phyloP scores from a whole-genome alignment of 2,888 invertebrate species.

The Meteorus cinctellus region DNA sequence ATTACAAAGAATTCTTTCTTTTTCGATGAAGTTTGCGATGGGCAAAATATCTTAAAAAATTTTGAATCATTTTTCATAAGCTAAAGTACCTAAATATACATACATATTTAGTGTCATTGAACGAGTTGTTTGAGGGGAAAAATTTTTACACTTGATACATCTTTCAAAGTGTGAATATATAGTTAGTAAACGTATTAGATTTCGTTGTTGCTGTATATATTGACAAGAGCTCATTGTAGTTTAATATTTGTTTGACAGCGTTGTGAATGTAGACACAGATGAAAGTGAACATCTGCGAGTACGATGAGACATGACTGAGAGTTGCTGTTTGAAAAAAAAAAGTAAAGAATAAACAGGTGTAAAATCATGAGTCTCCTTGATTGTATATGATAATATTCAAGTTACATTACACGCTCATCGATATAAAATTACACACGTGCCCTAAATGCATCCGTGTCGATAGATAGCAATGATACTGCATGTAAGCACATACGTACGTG shows the following conservation, averaged over 20 bases:
- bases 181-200: no score
- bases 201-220: no score
- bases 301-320: not conserved
- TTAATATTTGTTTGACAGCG: not conserved
- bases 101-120: no score
- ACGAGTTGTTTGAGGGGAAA: no score
- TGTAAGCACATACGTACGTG: slow-evolving; percentile 12
- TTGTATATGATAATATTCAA: not conserved
- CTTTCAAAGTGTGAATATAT: no score
- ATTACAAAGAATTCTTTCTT: no score
- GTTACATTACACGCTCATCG: not conserved
- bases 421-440: slow-evolving; percentile 19
- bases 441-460: not conserved
- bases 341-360: not conserved
- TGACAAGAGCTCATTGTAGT: not conserved
- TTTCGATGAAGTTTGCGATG: no score
- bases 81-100: no score
- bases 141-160: no score
- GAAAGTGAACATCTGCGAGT: not conserved
- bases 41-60: no score
- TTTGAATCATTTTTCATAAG: no score
- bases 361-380: not conserved
- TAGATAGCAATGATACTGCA: slow-evolving; percentile 6
- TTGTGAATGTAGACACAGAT: not conserved
- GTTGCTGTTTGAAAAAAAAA: not conserved